These are phyloP conservation scores for Meandrina meandrites DNA, from an alignment of 92 coral and sea anemone species.

Conservation along the genomic window DNA sequence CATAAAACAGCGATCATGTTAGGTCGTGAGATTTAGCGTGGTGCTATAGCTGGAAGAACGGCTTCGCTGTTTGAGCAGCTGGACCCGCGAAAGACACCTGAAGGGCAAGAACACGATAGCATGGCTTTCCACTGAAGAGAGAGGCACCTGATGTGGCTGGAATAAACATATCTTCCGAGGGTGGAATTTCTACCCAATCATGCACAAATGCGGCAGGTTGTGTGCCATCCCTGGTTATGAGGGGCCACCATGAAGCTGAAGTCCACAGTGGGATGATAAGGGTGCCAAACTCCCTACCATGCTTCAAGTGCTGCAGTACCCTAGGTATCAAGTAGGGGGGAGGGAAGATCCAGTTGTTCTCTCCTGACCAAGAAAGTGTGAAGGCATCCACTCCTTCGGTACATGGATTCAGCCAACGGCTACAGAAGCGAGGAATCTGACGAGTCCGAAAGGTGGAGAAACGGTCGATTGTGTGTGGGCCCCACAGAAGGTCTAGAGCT, in stretches of 20 bases:
- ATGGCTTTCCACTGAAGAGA: constrained; percentile 9
- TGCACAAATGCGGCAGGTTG: constrained; percentile 21
- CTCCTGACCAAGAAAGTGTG: constrained; percentile 31
- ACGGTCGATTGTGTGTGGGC: background rate
- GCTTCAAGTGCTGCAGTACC: constrained; percentile 26
- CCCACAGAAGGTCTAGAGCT: constrained; percentile 30
- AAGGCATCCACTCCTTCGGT: constrained; percentile 45
- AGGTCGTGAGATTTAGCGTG: too few relatives aligned
- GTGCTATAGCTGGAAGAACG: background rate
- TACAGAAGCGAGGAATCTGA: constrained; percentile 30
- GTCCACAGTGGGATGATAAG: constrained; percentile 31
- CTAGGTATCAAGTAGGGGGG: constrained; percentile 18
- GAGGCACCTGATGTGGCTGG: constrained; percentile 17
- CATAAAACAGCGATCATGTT: too few relatives aligned
- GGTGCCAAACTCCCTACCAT: constrained; percentile 20
- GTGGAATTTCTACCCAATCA: constrained; percentile 31
- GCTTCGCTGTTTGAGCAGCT: background rate
- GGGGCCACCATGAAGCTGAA: constrained; percentile 41
- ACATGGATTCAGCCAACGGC: constrained; percentile 9
- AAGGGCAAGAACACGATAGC: background rate
- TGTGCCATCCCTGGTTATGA: constrained; percentile 4
- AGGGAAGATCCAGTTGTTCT: constrained; percentile 21
- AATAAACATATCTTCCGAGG: constrained; percentile 24
- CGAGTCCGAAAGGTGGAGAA: constrained; percentile 4
- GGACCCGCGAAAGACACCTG: background rate